phyloP scores from a whole-genome alignment of 92 coral and sea anemone species.

The Porites evermanni region DNA sequence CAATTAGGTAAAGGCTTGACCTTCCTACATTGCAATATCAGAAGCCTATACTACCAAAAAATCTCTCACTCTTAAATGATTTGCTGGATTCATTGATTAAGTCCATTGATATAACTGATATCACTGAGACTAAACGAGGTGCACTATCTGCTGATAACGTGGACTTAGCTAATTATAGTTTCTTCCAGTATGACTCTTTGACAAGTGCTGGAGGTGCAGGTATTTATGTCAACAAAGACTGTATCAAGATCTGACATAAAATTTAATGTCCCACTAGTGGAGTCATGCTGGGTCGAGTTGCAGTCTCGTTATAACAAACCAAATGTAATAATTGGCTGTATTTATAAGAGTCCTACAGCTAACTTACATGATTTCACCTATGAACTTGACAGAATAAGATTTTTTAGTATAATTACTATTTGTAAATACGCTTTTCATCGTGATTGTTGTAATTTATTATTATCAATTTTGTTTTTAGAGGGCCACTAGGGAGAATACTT shows the following conservation, averaged over 20 bases:
- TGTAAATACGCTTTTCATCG: too few species aligned
- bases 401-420: too few species aligned
- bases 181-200: background rate
- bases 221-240: too few species aligned
- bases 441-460: too few species aligned
- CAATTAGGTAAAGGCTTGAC: background rate
- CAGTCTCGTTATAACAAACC: too few species aligned
- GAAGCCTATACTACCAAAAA: background rate
- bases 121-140: background rate
- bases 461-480: too few species aligned
- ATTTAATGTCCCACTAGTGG: background rate
- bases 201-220: background rate
- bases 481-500: too few species aligned
- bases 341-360: too few species aligned
- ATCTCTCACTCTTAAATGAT: background rate
- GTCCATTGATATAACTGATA: background rate
- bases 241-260: background rate
- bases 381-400: too few species aligned
- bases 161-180: background rate
- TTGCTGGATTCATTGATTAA: background rate
- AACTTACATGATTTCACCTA: too few species aligned
- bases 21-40: background rate
- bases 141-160: background rate
- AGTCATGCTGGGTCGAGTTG: background rate
- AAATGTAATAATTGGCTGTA: too few species aligned